Evolutionary conservation across 2,113 vertebrate genomes (phyloP).

Genomic region (Cygnus atratus): DNA sequence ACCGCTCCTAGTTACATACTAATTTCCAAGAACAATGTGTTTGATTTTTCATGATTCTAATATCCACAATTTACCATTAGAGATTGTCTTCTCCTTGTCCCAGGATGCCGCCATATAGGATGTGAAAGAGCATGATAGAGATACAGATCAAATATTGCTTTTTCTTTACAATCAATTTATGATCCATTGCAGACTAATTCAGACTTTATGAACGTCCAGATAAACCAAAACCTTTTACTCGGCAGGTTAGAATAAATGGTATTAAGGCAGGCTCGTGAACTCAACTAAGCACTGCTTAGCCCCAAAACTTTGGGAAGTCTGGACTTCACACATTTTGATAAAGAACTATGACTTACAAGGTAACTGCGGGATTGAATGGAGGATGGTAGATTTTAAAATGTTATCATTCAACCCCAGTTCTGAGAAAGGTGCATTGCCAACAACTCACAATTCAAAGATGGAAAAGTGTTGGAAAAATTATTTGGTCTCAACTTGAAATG

Average conservation of each 20-base stretch:
- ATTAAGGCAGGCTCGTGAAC: background rate
- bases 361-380: background rate
- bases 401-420: background rate
- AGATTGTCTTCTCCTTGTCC: background rate
- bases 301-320: background rate
- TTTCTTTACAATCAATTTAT: background rate
- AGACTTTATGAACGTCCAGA: background rate
- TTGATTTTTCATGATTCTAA: background rate
- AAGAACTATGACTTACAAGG: background rate
- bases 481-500: background rate
- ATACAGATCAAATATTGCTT: background rate
- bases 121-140: background rate
- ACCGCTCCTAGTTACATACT: background rate
- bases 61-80: background rate
- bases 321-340: background rate
- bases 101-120: background rate
- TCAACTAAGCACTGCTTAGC: background rate
- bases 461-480: background rate
- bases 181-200: background rate
- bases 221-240: background rate
- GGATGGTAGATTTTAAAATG: background rate
- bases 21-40: background rate
- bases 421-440: background rate
- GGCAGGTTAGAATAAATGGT: background rate
- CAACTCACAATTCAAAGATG: background rate